A percentile compares a stretch with the other conserved stretches of the same genome.
Evolutionary conservation across 2,113 vertebrate genomes (phyloP).

Genomic region (Catharus minimus): DNA sequence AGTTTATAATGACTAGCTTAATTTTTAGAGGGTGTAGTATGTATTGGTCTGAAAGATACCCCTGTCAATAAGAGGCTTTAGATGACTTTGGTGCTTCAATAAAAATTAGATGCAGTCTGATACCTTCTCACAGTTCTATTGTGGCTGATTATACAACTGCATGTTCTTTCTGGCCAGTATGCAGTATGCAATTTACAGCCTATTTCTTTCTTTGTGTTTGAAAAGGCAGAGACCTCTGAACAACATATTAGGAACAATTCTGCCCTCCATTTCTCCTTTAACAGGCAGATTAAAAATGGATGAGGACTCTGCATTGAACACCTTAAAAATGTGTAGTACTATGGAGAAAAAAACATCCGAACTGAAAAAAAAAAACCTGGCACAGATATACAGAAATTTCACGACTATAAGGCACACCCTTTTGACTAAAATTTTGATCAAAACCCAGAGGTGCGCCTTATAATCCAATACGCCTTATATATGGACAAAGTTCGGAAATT

Average conservation of each 20-base stretch:
- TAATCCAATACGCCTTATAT: too few species aligned
- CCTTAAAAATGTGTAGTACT: neutral
- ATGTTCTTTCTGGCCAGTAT: neutral
- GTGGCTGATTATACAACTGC: neutral
- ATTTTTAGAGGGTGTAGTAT: slow-evolving; percentile 40
- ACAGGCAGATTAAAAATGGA: neutral
- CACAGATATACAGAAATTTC: neutral
- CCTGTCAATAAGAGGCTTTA: neutral
- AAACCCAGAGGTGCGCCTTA: too few species aligned
- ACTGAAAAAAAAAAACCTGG: neutral
- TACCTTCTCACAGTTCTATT: neutral
- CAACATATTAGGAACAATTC: neutral
- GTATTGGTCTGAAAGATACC: slow-evolving; percentile 11
- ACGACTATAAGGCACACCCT: too few species aligned
- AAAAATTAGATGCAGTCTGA: slow-evolving; percentile 12
- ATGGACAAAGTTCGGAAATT: too few species aligned
- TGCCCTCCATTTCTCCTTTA: neutral
- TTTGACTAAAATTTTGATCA: too few species aligned
- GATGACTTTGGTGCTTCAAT: slow-evolving; percentile 2
- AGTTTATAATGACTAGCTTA: slow-evolving; percentile 44
- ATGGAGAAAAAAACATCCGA: neutral
- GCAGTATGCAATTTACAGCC: neutral
- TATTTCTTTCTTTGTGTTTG: neutral
- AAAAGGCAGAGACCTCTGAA: neutral
- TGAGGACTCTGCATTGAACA: neutral